phyloP scores from a whole-genome alignment of 2,888 invertebrate genomes.

The Lasiommata megera region DNA sequence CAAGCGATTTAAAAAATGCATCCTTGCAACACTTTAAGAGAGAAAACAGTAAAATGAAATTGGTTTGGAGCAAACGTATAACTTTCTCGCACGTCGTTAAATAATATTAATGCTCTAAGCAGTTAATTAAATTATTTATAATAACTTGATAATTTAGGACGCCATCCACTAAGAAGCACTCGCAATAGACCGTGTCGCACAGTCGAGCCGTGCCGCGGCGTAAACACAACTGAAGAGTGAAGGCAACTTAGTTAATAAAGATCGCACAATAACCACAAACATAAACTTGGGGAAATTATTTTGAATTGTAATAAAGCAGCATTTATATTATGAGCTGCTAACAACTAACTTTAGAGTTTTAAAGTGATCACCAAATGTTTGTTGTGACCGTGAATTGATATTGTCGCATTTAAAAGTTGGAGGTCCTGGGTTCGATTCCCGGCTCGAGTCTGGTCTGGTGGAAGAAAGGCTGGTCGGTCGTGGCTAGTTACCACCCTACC shows the following conservation, averaged over 20 bases:
- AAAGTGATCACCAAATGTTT: too few species aligned
- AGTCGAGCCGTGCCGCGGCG: conserved; percentile 50
- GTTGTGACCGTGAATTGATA: too few species aligned
- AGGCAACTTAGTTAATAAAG: conserved; percentile 46
- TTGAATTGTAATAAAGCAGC: conserved; percentile 23
- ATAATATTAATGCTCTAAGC: conserved; percentile 4
- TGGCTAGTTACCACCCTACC: too few species aligned
- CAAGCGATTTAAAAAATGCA: background rate
- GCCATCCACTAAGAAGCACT: conserved; percentile 19
- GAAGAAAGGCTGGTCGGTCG: too few species aligned
- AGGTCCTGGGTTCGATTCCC: too few species aligned
- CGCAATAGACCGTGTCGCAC: conserved; percentile 37
- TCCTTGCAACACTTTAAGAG: conserved; percentile 1
- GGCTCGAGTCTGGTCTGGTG: too few species aligned
- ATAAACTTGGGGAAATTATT: conserved; percentile 53
- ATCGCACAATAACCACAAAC: conserved; percentile 50
- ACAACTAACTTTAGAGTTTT: background rate
- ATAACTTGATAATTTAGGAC: conserved; percentile 14
- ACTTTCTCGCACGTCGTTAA: conserved; percentile 13
- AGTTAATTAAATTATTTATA: conserved; percentile 21
- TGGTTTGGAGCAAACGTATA: background rate
- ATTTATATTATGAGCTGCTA: background rate
- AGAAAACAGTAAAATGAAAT: conserved; percentile 8
- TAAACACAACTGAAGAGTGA: conserved; percentile 55
- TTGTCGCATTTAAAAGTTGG: too few species aligned